Evolutionary conservation across 23 tunicate species (phyloP), one percentile per base, ranked within the genome.

Genomic region (Phallusia fumigata): DNA sequence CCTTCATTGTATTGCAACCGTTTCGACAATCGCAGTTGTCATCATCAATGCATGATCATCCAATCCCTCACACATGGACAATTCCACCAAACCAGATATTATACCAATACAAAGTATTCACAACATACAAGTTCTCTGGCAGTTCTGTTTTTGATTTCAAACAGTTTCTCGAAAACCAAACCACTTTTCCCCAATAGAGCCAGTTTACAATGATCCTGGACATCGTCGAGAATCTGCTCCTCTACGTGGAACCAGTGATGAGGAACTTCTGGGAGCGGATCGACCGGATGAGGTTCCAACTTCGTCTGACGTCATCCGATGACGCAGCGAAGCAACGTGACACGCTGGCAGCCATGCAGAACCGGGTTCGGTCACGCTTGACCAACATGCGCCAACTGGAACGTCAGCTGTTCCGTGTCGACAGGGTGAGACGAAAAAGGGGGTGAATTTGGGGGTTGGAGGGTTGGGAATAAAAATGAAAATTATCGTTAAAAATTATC

Each of bases 161-260:
- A n/a, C n/a, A n/a, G n/a, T n/a, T n/a, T n/a, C 10, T 40, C 10
- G 8, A 3, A 10, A 40, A 40, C 10, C 47, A 3, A 3, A 10
- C 5, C 47, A 21, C 16, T 58, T 58, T 22, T 21, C 16, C n/a
- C 16, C 30, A 30, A 21, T 82, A 94, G 98, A 85, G 86, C 24
- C 98, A 94, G 79, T 96, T 88, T 79, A 86, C 92, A 40, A 88
- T 96, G 96, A 88, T 91, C 32, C 44, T 96, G 36, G 99, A 96
- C 87, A 90, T 96, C 35, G 99, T 96, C 5, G 96, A 96, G 80
- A 91, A 96, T 74, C 90, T 96, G 18, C 82, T 96, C 0, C 93
- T 96, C 73, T 88, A 96, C 82, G 99, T 96, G 53, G 99, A 96
- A 73, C 99, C 99, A 22, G 99, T 96, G 50, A 91, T 96, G 90